These are phyloP conservation scores for Caenorhabditis sp. DNA, from an alignment of 2,888 invertebrate genomes.

Conservation along the genomic window DNA sequence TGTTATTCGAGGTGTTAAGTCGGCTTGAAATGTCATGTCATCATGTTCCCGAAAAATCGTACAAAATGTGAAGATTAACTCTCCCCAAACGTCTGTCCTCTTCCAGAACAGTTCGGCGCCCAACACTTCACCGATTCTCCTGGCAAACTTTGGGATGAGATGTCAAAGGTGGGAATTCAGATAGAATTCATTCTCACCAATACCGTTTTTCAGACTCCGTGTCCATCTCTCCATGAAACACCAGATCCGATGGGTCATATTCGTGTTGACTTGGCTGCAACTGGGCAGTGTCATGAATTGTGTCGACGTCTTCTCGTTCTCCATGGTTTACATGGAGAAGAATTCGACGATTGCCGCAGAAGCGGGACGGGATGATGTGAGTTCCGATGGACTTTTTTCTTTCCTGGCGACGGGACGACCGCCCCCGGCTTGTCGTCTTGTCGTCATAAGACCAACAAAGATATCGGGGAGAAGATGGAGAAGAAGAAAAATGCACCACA, in stretches of 20 bases:
- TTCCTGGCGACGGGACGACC: conserved; percentile 3
- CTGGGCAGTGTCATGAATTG: conserved; percentile 70
- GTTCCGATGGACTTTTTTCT: conserved; percentile 9
- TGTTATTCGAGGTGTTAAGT: conserved; percentile 25
- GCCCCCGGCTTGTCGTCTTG: conserved; percentile 24
- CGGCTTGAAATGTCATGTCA: conserved; percentile 29
- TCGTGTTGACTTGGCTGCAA: conserved; percentile 62
- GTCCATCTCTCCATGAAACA: conserved; percentile 51
- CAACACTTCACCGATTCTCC: conserved; percentile 55
- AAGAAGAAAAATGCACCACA: conserved; percentile 34
- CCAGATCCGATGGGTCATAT: conserved; percentile 50
- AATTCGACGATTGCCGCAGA: conserved; percentile 51
- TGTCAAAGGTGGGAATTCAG: conserved; percentile 43
- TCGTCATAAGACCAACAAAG: conserved; percentile 42
- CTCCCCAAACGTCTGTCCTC: conserved; percentile 9
- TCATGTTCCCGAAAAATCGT: conserved; percentile 9
- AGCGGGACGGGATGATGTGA: conserved; percentile 40
- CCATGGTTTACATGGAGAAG: conserved; percentile 72
- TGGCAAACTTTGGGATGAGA: conserved; percentile 55
- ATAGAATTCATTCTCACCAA: not conserved
- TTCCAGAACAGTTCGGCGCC: conserved; percentile 59
- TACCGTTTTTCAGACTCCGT: conserved; percentile 35
- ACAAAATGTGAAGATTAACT: conserved; percentile 14
- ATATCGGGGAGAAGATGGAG: conserved; percentile 1
- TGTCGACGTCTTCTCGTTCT: conserved; percentile 70